Percentiles rank a stretch among this genome's conserved stretches.
These are phyloP conservation scores for Oligia fasciuncula DNA, from an alignment of 2,888 invertebrate genomes.

Conservation along the genomic window DNA sequence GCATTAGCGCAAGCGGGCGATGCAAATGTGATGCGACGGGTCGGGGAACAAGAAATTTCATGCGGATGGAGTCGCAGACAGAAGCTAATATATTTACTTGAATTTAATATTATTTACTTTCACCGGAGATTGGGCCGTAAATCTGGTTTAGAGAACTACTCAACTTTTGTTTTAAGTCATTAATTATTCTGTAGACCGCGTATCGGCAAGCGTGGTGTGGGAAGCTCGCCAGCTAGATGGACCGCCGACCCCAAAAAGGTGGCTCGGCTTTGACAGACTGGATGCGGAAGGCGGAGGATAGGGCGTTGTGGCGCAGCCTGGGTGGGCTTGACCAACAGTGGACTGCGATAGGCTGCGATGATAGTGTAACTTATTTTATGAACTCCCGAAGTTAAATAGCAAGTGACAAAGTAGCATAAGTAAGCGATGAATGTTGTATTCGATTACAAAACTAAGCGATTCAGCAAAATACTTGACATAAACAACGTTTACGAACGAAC, in stretches of 20 bases:
- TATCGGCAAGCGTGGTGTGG: background rate
- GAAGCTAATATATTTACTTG: background rate
- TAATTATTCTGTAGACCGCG: background rate
- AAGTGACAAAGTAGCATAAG: background rate
- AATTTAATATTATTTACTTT: constrained; percentile 19
- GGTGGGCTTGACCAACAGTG: background rate
- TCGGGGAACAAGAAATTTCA: background rate
- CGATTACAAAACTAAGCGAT: constrained; percentile 28
- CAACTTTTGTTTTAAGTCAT: background rate
- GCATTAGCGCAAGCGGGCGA: background rate
- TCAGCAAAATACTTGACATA: constrained; percentile 16
- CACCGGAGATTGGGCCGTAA: constrained; percentile 9
- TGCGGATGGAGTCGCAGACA: background rate
- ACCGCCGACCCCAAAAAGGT: background rate
- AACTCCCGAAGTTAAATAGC: background rate
- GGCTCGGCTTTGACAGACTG: background rate
- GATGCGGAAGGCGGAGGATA: background rate
- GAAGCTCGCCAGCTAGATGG: background rate
- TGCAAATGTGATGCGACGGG: background rate
- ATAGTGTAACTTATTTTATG: background rate
- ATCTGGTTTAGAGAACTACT: background rate
- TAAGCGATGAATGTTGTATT: background rate
- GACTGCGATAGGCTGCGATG: background rate
- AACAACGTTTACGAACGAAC: constrained; percentile 28
- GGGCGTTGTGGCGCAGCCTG: background rate